Evolutionary conservation across 2,888 invertebrate genomes (phyloP).

Genomic region (Nymphalis urticae): DNA sequence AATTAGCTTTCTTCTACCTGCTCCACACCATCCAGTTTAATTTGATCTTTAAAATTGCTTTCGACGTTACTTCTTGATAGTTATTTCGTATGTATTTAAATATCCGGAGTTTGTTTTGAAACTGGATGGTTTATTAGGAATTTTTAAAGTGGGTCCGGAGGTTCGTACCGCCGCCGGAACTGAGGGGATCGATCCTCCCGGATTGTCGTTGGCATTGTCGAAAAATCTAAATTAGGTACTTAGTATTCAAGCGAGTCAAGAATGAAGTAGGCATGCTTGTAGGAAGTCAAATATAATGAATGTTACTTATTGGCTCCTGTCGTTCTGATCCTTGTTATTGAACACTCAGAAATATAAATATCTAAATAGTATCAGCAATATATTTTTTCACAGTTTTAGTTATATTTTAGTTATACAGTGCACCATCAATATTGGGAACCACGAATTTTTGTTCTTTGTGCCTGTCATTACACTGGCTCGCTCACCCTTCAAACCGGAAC

Average conservation of each 20-base stretch:
- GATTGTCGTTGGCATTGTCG: slow-evolving; percentile 70
- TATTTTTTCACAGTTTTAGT: too few species aligned
- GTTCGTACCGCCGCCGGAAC: slow-evolving; percentile 72
- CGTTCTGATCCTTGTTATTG: slow-evolving; percentile 10
- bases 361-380: too few species aligned
- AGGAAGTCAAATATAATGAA: slow-evolving; percentile 23
- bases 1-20: slow-evolving; percentile 80
- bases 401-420: too few species aligned
- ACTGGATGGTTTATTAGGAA: slow-evolving; percentile 66
- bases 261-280: slow-evolving; percentile 21
- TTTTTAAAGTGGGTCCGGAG: slow-evolving; percentile 72
- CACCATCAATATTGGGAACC: too few species aligned
- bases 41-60: slow-evolving; percentile 41
- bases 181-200: slow-evolving; percentile 71
- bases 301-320: slow-evolving; percentile 26
- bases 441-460: too few species aligned
- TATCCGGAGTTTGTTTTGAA: slow-evolving; percentile 49
- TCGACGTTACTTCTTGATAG: slow-evolving; percentile 35
- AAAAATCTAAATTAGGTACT: slow-evolving; percentile 77
- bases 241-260: slow-evolving; percentile 67
- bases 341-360: neutral
- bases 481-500: too few species aligned
- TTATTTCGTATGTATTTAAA: slow-evolving; percentile 45
- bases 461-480: too few species aligned
- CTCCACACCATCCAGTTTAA: slow-evolving; percentile 61